Base-by-base conservation (phyloP, 1,140 invertebrate species). In the Pissodes strobi region DNA sequence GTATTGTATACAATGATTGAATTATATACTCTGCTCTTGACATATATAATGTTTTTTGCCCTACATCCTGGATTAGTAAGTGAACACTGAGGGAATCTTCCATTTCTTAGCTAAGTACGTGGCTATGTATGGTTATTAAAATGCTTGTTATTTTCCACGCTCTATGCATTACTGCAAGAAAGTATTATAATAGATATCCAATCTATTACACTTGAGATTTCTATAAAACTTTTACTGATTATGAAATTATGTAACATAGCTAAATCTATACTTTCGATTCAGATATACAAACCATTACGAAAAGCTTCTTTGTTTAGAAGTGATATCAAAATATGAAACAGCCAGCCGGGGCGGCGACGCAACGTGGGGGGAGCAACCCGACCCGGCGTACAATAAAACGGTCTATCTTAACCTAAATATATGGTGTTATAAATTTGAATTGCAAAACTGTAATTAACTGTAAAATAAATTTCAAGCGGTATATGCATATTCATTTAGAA, bases 361-460 rank as follows among this genome's bases (percentile, higher is more conserved):
- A 18, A n/a, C 15, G 27, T 4, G 39, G 6, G 45, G 48, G 41
- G 39, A 46, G 41, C 51, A 61, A 30, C 34, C 43, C 59, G 38
- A 41, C 49, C n/a, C n/a, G n/a, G n/a, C n/a, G 49, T 19, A 60
- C 57, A 53, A 61, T 61, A 61, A 61, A 61, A 61, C 45, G n/a
- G 25, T 68, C 59, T 57, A 68, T 68, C 67, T 66, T 55, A 68
- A 65, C 62, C 67, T 66, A 66, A 65, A 65, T 68, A 62, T 62
- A 65, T 48, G 58, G 62, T 65, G 58, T 58, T 58, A 45, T 43
- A 58, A 66, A 65, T 68, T 65, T 68, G 62, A 64, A 68, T 57
- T 68, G 63, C 67, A 65, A 68, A 68, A 68, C 57, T 66, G 63
- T 66, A 62, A 65, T 68, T 68, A 65, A 61, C 63, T 61, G 62